These are phyloP conservation scores for Denticeps clupeoides DNA, from an alignment of 2,797 vertebrate genomes.

Conservation along the genomic window DNA sequence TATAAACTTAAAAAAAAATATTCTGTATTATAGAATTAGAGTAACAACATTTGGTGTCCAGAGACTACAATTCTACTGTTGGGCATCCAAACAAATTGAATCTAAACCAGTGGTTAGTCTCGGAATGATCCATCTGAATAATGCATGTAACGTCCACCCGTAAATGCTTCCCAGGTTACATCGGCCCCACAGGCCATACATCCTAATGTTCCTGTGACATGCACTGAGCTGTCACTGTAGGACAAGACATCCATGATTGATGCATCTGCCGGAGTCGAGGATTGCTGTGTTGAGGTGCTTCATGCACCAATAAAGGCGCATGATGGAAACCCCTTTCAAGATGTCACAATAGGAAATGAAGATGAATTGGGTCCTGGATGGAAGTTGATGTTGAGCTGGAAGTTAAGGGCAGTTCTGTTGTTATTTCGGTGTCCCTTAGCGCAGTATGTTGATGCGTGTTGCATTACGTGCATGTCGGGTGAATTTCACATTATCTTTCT, in stretches of 20 bases:
- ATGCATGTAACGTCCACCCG: constrained; percentile 36
- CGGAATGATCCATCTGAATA: constrained; percentile 30
- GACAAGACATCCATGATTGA: constrained; percentile 58
- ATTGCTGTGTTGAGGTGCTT: constrained; percentile 59
- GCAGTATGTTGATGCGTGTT: no score
- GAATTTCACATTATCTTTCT: no score
- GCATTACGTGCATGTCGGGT: no score
- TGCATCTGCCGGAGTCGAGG: constrained; percentile 52
- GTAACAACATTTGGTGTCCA: no score
- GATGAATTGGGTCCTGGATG: constrained; percentile 56
- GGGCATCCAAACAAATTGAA: constrained; percentile 1
- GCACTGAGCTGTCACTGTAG: constrained; percentile 11
- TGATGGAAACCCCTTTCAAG: constrained; percentile 68
- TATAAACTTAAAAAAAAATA: constrained; percentile 3
- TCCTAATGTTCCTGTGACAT: constrained; percentile 26
- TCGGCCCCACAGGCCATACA: constrained; percentile 33
- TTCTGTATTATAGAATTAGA: no score
- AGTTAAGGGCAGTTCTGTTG: constrained; percentile 46
- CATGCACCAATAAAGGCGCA: constrained; percentile 69
- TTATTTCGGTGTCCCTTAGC: no score
- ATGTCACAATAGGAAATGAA: constrained; percentile 59
- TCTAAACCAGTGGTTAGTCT: background rate
- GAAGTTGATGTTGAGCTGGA: constrained; percentile 61
- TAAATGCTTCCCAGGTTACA: constrained; percentile 42
- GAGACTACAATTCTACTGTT: no score